Percentiles rank a stretch among this genome's conserved stretches.
These are phyloP conservation scores for Gastracanthus pulcherrimus DNA, from an alignment of 2,888 invertebrate genomes.

Conservation along the genomic window DNA sequence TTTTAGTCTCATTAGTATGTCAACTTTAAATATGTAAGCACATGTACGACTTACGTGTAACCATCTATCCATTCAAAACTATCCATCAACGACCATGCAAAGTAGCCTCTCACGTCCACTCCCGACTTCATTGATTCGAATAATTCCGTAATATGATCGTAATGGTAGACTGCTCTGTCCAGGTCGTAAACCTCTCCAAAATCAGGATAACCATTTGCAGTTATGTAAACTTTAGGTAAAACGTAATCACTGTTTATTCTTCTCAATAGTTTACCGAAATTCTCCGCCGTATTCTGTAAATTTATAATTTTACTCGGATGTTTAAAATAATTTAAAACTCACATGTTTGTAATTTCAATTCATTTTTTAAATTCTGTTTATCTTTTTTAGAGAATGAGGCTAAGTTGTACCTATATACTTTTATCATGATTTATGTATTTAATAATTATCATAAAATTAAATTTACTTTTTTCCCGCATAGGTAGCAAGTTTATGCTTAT, in stretches of 20 bases:
- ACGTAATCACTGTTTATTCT: slow-evolving; percentile 79
- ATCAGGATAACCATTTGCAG: slow-evolving; percentile 82
- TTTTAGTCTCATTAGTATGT: background rate
- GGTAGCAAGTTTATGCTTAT: no score
- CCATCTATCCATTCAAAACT: slow-evolving; percentile 88
- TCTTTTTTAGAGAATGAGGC: no score
- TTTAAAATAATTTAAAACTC: background rate
- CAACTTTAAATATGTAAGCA: background rate
- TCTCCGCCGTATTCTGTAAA: slow-evolving; percentile 81
- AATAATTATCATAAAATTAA: no score
- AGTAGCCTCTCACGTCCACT: slow-evolving; percentile 80
- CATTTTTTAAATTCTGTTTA: no score
- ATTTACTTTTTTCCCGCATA: no score
- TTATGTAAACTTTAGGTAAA: slow-evolving; percentile 81
- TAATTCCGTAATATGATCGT: slow-evolving; percentile 67
- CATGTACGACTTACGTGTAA: slow-evolving; percentile 80
- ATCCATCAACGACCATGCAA: slow-evolving; percentile 89
- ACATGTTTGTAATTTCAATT: no score
- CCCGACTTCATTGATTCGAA: slow-evolving; percentile 63
- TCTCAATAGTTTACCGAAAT: slow-evolving; percentile 80
- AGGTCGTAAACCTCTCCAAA: slow-evolving; percentile 78
- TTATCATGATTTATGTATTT: no score
- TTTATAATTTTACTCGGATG: background rate
- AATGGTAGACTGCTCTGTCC: slow-evolving; percentile 74
- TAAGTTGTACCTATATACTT: no score